These are phyloP conservation scores for Clarias gariepinus DNA, from an alignment of 2,113 vertebrate genomes.

Conservation along the genomic window DNA sequence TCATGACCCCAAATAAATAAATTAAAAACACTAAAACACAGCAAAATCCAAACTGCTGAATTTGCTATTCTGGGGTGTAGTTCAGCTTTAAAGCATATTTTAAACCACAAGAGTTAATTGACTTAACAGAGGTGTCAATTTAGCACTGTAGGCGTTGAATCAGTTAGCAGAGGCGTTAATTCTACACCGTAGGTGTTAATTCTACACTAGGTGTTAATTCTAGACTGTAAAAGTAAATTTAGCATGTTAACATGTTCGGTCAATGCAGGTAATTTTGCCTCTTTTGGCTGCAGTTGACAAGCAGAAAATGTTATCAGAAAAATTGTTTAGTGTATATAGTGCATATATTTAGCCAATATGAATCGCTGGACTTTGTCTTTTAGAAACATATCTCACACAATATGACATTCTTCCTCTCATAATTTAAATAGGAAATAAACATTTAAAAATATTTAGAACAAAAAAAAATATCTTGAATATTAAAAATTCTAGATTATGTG, in stretches of 20 bases:
- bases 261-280: neutral
- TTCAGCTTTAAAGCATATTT: neutral
- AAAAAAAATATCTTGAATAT: neutral
- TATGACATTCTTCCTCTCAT: neutral
- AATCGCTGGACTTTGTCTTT: neutral
- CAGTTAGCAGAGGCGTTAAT: neutral
- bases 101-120: neutral
- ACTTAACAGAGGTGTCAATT: neutral
- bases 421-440: neutral
- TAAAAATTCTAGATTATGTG: neutral
- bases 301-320: too few relatives aligned
- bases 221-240: slow-evolving; percentile 8
- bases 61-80: neutral
- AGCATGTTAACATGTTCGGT: neutral
- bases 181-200: slow-evolving; percentile 7
- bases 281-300: neutral
- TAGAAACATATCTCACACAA: neutral
- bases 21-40: neutral
- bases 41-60: neutral
- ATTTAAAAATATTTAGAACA: neutral
- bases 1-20: too few relatives aligned
- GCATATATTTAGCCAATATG: neutral
- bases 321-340: neutral
- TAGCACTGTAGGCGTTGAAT: neutral
- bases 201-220: slow-evolving; percentile 1